These are phyloP conservation scores for Schizothorax lantsangensis DNA, from an alignment of 2,797 vertebrate species.

Conservation along the genomic window DNA sequence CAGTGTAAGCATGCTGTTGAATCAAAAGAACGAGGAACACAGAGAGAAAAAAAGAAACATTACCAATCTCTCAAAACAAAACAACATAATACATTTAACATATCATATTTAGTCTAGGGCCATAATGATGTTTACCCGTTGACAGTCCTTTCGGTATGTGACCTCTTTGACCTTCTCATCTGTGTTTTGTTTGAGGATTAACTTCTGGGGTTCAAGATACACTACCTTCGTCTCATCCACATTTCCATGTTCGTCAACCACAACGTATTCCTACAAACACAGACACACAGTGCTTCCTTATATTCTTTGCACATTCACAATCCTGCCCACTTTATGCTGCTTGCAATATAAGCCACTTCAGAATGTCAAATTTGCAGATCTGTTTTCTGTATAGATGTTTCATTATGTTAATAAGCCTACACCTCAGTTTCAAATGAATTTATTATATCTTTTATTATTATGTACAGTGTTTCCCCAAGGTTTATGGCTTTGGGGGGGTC, in stretches of 20 bases:
- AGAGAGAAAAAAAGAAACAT: background rate
- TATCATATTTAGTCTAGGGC: background rate
- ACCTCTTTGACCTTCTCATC: background rate
- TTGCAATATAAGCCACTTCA: background rate
- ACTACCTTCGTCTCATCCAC: slow-evolving; percentile 1
- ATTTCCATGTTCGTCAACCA: slow-evolving; percentile 23
- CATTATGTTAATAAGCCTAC: background rate
- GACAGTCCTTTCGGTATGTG: slow-evolving; percentile 16
- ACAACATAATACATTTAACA: background rate
- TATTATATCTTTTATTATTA: background rate
- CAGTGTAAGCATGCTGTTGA: background rate
- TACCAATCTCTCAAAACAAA: background rate
- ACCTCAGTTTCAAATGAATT: background rate
- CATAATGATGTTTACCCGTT: background rate
- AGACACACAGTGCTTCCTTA: background rate
- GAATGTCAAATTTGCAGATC: background rate
- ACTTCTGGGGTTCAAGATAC: background rate
- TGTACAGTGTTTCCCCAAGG: too few relatives aligned
- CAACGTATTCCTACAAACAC: slow-evolving; percentile 18
- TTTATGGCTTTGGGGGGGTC: too few relatives aligned
- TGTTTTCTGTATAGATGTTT: background rate
- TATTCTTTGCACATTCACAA: background rate
- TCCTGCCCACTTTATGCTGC: background rate
- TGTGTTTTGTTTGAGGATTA: slow-evolving; percentile 24
- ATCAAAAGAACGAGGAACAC: background rate